Base-by-base conservation (phyloP, 2,888 invertebrate genomes). In the Protula sp. region DNA sequence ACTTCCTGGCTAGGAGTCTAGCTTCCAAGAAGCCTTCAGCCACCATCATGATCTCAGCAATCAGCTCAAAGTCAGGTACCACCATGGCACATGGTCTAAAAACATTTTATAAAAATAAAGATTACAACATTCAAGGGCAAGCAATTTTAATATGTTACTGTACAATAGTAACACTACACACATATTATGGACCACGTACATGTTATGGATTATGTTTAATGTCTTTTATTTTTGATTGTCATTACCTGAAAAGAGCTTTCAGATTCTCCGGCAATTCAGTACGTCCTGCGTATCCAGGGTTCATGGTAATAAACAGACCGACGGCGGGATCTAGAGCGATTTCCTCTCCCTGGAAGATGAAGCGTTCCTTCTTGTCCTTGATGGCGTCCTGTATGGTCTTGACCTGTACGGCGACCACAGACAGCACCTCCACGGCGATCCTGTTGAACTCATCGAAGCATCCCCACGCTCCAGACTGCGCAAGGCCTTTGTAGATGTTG, bases 381-480 rank as follows among this genome's bases (percentile, higher is more conserved):
- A 50, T 50, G 19, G 50, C 50, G 22, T 50, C 50, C 50, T 85
- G 79, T 51, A 82, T 79, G 66, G 74, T 74, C 67, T 79, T 60
- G 52, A 57, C 94, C 85, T 97, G 95, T 0, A 95, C 94, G 1
- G 95, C 95, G 1, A 97, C 95, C 1, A 97, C 97, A 26, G 95
- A 95, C 52, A 97, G 83, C 1, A 97, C 95, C 83, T 97, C 95
- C 2, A 97, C 94, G 0, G 94, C 92, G 72, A 95, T 95, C 68
- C 95, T 86, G 81, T 97, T 97, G 79, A 97, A 97, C 80, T 97
- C 95, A 80, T 95, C 95, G 82, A 97, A 97, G 79, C 95, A 97
- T 29, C 95, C 95, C 95, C 94, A 95, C 54, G 94, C 94, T 0
- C 95, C 95, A 2, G 94, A 94, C 82, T 95, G 95, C 0, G 95